A percentile compares a stretch with the other conserved stretches of the same genome.
These are phyloP conservation scores for Micronisus gabar DNA, from an alignment of 2,113 vertebrate genomes.

Conservation along the genomic window DNA sequence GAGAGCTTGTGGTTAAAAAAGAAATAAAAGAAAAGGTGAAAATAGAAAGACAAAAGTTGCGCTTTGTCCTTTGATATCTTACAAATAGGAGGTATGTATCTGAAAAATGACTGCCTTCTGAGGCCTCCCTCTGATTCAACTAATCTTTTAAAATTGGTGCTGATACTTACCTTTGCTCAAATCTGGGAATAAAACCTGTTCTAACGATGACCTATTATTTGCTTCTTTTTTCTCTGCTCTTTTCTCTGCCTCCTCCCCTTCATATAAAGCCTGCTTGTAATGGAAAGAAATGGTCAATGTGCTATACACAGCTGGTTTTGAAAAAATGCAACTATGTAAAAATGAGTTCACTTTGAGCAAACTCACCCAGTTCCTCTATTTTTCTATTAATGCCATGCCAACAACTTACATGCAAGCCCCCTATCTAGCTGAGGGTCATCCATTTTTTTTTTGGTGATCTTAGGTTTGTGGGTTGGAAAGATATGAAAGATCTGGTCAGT, in stretches of 20 bases:
- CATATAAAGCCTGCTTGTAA: background rate
- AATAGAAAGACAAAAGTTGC: background rate
- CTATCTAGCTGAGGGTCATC: background rate
- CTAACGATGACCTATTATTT: background rate
- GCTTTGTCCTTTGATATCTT: constrained; percentile 6
- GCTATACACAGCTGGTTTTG: background rate
- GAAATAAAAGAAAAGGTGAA: constrained; percentile 13
- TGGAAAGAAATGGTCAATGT: background rate
- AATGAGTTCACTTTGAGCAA: background rate
- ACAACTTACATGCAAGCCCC: background rate
- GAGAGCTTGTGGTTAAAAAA: background rate
- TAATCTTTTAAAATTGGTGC: constrained; percentile 38
- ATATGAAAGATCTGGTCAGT: background rate
- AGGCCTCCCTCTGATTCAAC: constrained; percentile 7
- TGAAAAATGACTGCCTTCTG: constrained; percentile 7
- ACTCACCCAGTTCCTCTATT: background rate
- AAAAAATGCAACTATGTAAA: background rate
- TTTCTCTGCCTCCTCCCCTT: background rate
- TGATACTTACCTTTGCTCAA: background rate
- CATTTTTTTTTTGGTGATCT: background rate
- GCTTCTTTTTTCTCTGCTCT: background rate
- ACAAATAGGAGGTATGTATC: background rate
- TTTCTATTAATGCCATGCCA: background rate
- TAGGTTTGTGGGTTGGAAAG: background rate
- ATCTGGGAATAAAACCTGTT: background rate